Conservation (phyloP, 64 coral and sea anemone species). For the Stylophora pistillata region DNA sequence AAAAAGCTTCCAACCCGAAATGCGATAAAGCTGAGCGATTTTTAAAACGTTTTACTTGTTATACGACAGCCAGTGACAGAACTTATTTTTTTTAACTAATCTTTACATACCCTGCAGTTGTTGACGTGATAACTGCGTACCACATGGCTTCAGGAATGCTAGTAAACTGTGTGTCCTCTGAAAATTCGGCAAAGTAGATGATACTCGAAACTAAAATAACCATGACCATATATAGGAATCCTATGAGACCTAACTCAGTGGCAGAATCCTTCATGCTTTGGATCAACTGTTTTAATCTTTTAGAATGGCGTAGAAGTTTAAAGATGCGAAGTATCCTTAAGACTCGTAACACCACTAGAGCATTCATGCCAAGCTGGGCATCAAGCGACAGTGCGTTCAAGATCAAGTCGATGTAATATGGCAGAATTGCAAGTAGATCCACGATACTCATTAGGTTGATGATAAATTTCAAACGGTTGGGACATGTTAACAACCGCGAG, state of each 20-base stretch:
- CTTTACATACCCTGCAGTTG: constrained; percentile 73
- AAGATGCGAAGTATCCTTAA: constrained; percentile 78
- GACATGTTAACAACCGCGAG: constrained; percentile 38
- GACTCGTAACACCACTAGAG: constrained; percentile 65
- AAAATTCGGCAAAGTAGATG: constrained; percentile 82
- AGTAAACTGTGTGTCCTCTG: constrained; percentile 55
- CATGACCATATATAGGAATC: constrained; percentile 76
- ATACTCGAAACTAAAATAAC: constrained; percentile 75
- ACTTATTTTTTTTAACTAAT: neutral
- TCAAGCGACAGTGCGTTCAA: neutral
- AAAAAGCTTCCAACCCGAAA: too few relatives aligned
- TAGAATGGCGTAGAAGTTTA: constrained; percentile 80
- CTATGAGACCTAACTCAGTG: constrained; percentile 75
- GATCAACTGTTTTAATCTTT: constrained; percentile 54
- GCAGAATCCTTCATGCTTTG: constrained; percentile 72
- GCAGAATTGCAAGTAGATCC: constrained; percentile 76
- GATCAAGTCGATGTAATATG: constrained; percentile 69
- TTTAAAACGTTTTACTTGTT: too few relatives aligned
- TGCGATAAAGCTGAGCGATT: too few relatives aligned
- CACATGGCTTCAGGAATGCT: constrained; percentile 93
- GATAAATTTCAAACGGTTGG: constrained; percentile 54
- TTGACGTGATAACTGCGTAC: constrained; percentile 87
- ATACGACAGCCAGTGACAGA: too few relatives aligned
- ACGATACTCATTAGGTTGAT: constrained; percentile 72
- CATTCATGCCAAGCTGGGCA: constrained; percentile 37